These are phyloP conservation scores for Agonum fuliginosum DNA, from an alignment of 2,888 invertebrate species.

Conservation along the genomic window DNA sequence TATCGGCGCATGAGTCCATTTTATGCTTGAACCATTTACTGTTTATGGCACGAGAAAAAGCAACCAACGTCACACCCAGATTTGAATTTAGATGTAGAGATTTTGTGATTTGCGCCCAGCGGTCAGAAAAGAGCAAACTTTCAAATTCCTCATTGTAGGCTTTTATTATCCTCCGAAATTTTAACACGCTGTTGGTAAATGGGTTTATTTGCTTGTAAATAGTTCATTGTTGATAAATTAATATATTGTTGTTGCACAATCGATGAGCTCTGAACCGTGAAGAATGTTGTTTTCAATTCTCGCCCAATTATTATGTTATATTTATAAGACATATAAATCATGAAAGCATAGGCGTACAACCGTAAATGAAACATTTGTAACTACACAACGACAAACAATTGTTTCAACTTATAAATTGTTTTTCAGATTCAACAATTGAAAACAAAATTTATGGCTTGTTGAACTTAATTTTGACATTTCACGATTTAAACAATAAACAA, in stretches of 20 bases:
- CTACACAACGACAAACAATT: constrained; percentile 3
- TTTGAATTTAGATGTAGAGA: no score
- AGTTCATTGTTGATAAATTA: constrained; percentile 39
- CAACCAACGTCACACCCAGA: not conserved
- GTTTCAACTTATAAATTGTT: constrained; percentile 31
- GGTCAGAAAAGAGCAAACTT: not conserved
- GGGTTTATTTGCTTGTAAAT: constrained; percentile 29
- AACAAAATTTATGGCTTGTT: constrained; percentile 1
- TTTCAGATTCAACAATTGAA: not conserved
- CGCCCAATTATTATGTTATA: constrained; percentile 36
- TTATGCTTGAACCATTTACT: constrained; percentile 31
- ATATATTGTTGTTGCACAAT: constrained; percentile 21
- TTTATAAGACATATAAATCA: constrained; percentile 23
- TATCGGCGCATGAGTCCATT: constrained; percentile 13
- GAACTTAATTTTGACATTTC: no score
- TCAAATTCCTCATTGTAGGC: constrained; percentile 17
- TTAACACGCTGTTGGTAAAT: constrained; percentile 5
- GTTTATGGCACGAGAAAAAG: constrained; percentile 16
- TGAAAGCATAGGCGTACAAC: not conserved
- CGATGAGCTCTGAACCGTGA: constrained; percentile 37
- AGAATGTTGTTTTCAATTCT: constrained; percentile 25
- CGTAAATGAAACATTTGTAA: not conserved
- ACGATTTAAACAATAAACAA: no score
- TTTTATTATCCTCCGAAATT: constrained; percentile 4
- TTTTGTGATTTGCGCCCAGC: not conserved